phyloP scores from a whole-genome alignment of 2,113 vertebrate genomes.

The Motacilla tschutschensis region DNA sequence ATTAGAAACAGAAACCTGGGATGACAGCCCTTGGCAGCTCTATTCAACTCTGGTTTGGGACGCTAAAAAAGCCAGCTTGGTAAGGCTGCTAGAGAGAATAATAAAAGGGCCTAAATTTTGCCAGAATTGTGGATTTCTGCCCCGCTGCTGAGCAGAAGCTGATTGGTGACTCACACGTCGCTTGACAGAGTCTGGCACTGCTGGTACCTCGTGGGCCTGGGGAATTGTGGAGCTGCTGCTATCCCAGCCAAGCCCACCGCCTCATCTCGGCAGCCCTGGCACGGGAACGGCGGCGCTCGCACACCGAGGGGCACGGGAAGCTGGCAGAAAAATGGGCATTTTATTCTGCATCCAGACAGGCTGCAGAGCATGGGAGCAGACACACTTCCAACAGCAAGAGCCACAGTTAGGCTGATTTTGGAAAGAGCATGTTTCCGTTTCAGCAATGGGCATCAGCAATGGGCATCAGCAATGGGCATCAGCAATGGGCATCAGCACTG shows the following conservation, averaged over 20 bases:
- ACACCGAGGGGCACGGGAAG: background rate
- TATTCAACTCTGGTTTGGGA: background rate
- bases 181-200: slow-evolving; percentile 43
- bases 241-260: background rate
- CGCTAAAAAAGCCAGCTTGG: slow-evolving; percentile 18
- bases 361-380: background rate
- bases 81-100: slow-evolving; percentile 28
- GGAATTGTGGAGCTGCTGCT: background rate
- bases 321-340: background rate
- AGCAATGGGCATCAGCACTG: accelerated
- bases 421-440: background rate
- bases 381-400: background rate
- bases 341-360: background rate
- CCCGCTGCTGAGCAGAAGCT: background rate
- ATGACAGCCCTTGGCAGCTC: slow-evolving; percentile 47
- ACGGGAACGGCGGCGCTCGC: accelerated
- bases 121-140: slow-evolving; percentile 48
- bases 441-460: accelerated
- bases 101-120: slow-evolving; percentile 30
- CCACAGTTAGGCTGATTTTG: background rate
- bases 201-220: background rate
- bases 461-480: background rate
- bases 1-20: slow-evolving; percentile 53
- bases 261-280: background rate
- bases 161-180: slow-evolving; percentile 34